Conservation (phyloP, 2,797 vertebrate species). For the Heteromormyrus szaboi region DNA sequence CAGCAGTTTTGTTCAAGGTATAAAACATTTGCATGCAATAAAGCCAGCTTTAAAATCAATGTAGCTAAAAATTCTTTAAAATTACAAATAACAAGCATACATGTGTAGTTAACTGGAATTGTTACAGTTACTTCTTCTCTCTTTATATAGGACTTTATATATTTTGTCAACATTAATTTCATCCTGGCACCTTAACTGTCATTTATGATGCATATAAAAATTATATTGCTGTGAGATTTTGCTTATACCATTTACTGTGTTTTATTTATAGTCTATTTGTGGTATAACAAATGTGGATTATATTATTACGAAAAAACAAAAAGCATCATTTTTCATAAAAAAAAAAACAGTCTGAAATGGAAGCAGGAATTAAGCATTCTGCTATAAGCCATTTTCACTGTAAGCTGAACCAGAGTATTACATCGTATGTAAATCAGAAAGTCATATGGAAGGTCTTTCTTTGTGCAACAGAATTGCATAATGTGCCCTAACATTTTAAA, state of each 20-base stretch:
- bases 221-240: not conserved
- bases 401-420: not conserved
- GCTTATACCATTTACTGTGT: not conserved
- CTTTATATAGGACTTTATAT: not conserved
- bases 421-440: not conserved
- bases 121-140: not conserved
- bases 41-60: conserved; percentile 27
- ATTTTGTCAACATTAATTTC: not conserved
- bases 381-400: not conserved
- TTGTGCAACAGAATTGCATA: not conserved
- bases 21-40: conserved; percentile 27
- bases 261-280: not conserved
- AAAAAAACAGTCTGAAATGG: not conserved
- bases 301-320: not conserved
- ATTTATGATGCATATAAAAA: not conserved
- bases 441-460: not conserved
- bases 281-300: not conserved
- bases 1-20: conserved; percentile 26
- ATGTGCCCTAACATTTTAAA: not conserved
- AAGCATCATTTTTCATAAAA: not conserved
- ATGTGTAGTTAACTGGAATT: not conserved
- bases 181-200: not conserved
- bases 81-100: conserved; percentile 4
- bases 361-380: not conserved
- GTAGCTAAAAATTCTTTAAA: not conserved